Percentiles rank a stretch among this genome's conserved stretches.
Conservation (phyloP, 2,888 invertebrate species). For the Fragum sueziense region DNA sequence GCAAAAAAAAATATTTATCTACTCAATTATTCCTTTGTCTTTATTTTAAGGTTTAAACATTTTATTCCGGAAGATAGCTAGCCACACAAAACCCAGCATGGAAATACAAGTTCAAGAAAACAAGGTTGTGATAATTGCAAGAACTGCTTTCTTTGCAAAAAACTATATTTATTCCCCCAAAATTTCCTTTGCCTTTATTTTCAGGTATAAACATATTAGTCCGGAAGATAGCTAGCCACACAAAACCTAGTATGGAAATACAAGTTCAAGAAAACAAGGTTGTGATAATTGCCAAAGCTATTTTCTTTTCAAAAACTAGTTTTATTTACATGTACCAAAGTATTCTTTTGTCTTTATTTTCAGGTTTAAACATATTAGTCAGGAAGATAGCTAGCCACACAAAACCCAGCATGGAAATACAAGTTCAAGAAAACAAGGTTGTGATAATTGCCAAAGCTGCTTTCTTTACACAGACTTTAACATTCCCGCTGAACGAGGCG, state of each 20-base stretch:
- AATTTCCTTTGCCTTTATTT: slow-evolving; percentile 18
- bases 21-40: too few species aligned
- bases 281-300: slow-evolving; percentile 56
- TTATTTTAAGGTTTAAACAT: slow-evolving; percentile 62
- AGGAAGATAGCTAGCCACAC: slow-evolving; percentile 63
- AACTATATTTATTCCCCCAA: too few species aligned
- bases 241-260: slow-evolving; percentile 64
- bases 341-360: slow-evolving; percentile 8
- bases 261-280: slow-evolving; percentile 58
- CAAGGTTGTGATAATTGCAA: slow-evolving; percentile 61
- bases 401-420: slow-evolving; percentile 63
- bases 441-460: slow-evolving; percentile 63
- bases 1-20: too few species aligned
- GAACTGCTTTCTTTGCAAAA: slow-evolving; percentile 66
- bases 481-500: slow-evolving; percentile 59
- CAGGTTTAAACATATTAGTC: slow-evolving; percentile 66
- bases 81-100: slow-evolving; percentile 62
- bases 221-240: slow-evolving; percentile 62
- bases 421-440: slow-evolving; percentile 58
- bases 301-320: neutral
- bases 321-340: too few species aligned
- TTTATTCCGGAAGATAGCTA: slow-evolving; percentile 64
- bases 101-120: slow-evolving; percentile 61
- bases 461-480: slow-evolving; percentile 64
- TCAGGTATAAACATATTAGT: slow-evolving; percentile 66